phyloP scores from a whole-genome alignment of 2,113 vertebrate species.

The Herpetotheres cachinnans region DNA sequence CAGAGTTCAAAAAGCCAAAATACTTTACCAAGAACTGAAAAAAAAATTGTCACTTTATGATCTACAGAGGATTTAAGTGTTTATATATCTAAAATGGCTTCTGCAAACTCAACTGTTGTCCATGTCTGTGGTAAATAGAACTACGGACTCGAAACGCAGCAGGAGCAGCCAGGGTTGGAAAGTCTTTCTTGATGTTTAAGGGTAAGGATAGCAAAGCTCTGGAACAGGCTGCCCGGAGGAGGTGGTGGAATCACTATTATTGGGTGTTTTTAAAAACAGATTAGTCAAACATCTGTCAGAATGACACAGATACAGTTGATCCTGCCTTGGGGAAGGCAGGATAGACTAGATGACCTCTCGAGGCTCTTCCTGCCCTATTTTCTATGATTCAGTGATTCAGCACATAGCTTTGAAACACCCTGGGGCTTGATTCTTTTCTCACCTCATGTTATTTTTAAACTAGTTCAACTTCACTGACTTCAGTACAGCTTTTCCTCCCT shows the following conservation, averaged over 20 bases:
- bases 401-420: constrained; percentile 41
- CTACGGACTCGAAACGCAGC: not conserved
- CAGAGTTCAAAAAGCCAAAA: not conserved
- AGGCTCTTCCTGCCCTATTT: constrained; percentile 55
- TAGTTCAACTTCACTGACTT: constrained; percentile 36
- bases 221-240: not conserved
- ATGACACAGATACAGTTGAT: constrained; percentile 37
- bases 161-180: not conserved
- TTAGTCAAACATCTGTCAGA: constrained; percentile 39
- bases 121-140: not conserved
- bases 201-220: not conserved
- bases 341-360: constrained; percentile 22
- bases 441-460: constrained; percentile 54
- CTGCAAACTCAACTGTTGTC: not conserved
- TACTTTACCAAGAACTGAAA: not conserved
- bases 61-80: not conserved
- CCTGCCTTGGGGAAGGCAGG: constrained; percentile 45
- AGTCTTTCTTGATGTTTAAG: not conserved
- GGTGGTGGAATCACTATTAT: not conserved
- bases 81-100: not conserved
- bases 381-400: constrained; percentile 47
- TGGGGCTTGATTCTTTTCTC: constrained; percentile 45
- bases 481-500: not conserved
- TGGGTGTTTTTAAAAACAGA: constrained; percentile 34
- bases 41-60: not conserved